Conservation (phyloP, 2,113 vertebrate species). For the Nothobranchius kuhntae region DNA sequence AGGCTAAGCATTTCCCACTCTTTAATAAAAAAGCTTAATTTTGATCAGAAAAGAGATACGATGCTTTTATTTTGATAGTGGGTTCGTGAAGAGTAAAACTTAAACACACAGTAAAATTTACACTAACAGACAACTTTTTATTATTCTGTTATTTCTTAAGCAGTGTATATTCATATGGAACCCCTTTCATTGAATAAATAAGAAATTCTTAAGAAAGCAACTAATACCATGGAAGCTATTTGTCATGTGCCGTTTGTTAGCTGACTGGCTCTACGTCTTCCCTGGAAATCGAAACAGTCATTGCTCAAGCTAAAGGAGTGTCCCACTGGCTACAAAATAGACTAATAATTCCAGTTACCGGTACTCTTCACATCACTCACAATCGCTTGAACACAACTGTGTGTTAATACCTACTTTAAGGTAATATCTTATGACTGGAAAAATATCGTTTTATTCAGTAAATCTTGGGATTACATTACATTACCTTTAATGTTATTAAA, state of each 20-base stretch:
- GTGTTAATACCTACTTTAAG: constrained; percentile 11
- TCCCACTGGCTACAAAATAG: background rate
- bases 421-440: background rate
- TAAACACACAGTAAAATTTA: too few species aligned
- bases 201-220: background rate
- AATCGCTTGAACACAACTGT: background rate
- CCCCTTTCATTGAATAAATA: background rate
- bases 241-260: background rate
- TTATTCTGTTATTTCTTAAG: too few species aligned
- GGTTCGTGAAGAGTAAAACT: too few species aligned
- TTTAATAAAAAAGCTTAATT: too few species aligned
- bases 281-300: background rate
- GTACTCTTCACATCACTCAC: constrained; percentile 3
- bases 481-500: too few species aligned
- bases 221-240: background rate
- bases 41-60: too few species aligned
- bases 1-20: too few species aligned
- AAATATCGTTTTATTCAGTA: too few species aligned
- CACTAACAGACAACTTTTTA: too few species aligned
- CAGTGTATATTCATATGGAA: background rate
- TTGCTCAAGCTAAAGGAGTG: background rate
- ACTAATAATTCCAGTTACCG: background rate
- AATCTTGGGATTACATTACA: too few species aligned
- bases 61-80: too few species aligned
- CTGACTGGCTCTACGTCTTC: background rate